A percentile compares a stretch with the other conserved stretches of the same genome.
phyloP scores from a whole-genome alignment of 2,113 vertebrate genomes.

The Tenrec ecaudatus region DNA sequence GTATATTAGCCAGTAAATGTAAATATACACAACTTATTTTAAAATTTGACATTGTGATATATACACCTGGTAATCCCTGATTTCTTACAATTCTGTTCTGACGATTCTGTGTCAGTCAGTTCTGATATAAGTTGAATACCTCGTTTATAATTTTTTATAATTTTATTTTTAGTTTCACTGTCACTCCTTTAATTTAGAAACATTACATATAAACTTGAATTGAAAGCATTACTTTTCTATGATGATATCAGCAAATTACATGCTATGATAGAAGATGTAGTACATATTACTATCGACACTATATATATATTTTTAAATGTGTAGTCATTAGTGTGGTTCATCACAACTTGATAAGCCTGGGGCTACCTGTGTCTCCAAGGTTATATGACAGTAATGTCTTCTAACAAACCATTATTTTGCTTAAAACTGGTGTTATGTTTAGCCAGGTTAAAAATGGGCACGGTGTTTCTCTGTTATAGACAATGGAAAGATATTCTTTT shows the following conservation, averaged over 20 bases:
- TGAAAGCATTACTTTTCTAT: neutral
- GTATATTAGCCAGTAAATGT: neutral
- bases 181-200: neutral
- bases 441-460: neutral
- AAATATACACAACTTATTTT: slow-evolving; percentile 6
- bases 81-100: neutral
- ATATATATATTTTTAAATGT: neutral
- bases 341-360: neutral
- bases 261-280: neutral
- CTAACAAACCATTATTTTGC: neutral
- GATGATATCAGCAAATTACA: neutral
- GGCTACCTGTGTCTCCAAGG: neutral
- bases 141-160: neutral
- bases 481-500: neutral
- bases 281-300: neutral
- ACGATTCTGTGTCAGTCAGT: neutral
- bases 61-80: neutral
- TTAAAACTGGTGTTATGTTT: slow-evolving; percentile 1
- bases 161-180: neutral
- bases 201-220: neutral
- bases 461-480: neutral
- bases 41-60: neutral
- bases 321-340: neutral
- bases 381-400: neutral
- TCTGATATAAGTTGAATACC: neutral